Percentiles rank a stretch among this genome's conserved stretches.
Evolutionary conservation across 2,888 invertebrate species (phyloP).

Genomic region (Phlogophora meticulosa): DNA sequence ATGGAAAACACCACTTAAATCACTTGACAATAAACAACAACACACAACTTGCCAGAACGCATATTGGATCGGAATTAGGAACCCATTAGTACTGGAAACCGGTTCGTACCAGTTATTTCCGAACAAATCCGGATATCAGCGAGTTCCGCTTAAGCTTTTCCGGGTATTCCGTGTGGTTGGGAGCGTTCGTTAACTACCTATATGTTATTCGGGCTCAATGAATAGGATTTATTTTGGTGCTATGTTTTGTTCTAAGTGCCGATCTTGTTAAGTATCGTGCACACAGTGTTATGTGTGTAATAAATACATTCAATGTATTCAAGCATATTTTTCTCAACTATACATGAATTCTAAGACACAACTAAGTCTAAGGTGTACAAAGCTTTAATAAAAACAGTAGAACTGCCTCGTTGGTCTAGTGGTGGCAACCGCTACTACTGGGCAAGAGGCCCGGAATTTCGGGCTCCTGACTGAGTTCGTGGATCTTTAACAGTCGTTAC

Average conservation of each 20-base stretch:
- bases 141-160: conserved; percentile 63
- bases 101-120: conserved; percentile 61
- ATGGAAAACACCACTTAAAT: conserved; percentile 10
- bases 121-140: conserved; percentile 65
- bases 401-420: no score
- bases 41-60: conserved; percentile 30
- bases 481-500: no score
- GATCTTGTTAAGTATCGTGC: neutral
- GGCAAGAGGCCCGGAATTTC: no score
- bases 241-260: conserved; percentile 3
- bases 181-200: conserved; percentile 42
- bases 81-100: conserved; percentile 58
- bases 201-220: conserved; percentile 42
- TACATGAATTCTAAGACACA: no score
- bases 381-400: no score
- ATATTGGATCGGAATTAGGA: conserved; percentile 59
- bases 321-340: no score
- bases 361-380: no score
- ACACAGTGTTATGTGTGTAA: neutral
- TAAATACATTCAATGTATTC: no score
- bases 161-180: conserved; percentile 60
- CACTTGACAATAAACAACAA: conserved; percentile 17
- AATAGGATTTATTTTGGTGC: conserved; percentile 28
- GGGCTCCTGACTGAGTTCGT: no score
- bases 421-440: no score